Evolutionary conservation across 1,140 invertebrate species (phyloP), one percentile per base, ranked within the genome.

Genomic region (Drepana arcuata): DNA sequence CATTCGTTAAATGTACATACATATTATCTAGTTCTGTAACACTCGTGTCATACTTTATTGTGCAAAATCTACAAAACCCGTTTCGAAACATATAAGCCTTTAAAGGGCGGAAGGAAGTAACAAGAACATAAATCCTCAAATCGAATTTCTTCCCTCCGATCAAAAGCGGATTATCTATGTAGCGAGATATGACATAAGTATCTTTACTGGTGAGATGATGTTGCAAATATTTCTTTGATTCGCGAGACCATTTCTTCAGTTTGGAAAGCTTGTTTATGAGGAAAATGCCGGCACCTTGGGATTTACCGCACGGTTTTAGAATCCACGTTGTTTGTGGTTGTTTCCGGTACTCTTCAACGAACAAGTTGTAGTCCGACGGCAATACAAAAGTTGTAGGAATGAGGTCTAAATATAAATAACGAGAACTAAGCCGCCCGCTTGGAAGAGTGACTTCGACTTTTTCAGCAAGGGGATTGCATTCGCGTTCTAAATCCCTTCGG

Each of bases 261-360:
- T 95, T 94, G 1, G 93, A 93, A 16, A 95, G 71, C 80, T 95
- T 95, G 57, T 95, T 95, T 44, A 95, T 93, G 0, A 95, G 81
- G 64, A 95, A 94, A 55, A 95, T 95, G 1, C 94, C 93, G 7
- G 91, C 88, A 1, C 92, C 93, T 71, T 95, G 57, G 21, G 57
- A 65, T 46, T 61, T 65, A 7, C 48, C 54, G 27, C 61, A 65
- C n/a, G 61, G 61, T 21, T 65, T 61, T 92, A 98, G 95, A 38
- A 98, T 98, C 95, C 95, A 98, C 0, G 95, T 97, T 45, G 93
- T 95, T 55, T 94, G 90, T 0, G 95, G 95, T 44, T 92, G 93
- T 78, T 96, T 97, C 30, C 91, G 79, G 70, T 97, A 98, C 66
- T 98, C 96, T 66, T 98, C 95, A 0, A 97, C 94, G 83, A 98